Base-by-base conservation (phyloP, 2,797 vertebrate genomes). In the Sylvia borin region DNA sequence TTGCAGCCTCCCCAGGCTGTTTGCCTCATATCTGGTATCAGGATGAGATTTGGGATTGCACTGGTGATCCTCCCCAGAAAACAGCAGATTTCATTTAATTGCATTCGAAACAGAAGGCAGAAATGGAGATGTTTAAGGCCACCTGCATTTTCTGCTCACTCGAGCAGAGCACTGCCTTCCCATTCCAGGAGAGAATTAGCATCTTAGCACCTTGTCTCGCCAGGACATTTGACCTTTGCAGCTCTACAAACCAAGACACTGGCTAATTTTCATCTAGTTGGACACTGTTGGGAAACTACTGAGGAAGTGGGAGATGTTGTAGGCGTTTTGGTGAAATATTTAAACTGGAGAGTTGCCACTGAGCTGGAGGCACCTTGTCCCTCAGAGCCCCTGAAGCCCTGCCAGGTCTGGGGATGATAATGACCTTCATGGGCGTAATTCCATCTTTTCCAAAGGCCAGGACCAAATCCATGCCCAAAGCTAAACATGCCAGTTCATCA, bases 251-350 rank as follows among this genome's bases (percentile, higher is more conserved):
- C 48, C 36, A 68, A 66, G 82, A 25, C 71, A 55, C 18, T 93
- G 80, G 85, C 96, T 96, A 87, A 93, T 96, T 88, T 97, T 94
- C 90, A 94, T 92, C 93, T 88, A 85, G 77, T 1, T 90, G 86
- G 90, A 74, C 86, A 54, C 67, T 0, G 7, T 16, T 26, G 1
- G 90, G 67, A 53, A 84, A 16, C 75, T 71, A 8, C 60, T 11
- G 88, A 77, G 71, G 64, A 73, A 90, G 24, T 7, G 27, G 47
- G 80, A 76, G 34, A 67, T 0, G 2, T 3, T 65, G 24, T 61
- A 90, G 61, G 53, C 42, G 75, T 65, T 90, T 48, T 22, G 58
- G 85, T 92, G 88, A 65, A 93, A 93, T 77, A 94, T 58, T 94
- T 93, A 94, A 86, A 42, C 82, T 48, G 70, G 8, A 75, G 31